phyloP scores from a whole-genome alignment of 2,113 vertebrate genomes.

The Leuciscus idus region DNA sequence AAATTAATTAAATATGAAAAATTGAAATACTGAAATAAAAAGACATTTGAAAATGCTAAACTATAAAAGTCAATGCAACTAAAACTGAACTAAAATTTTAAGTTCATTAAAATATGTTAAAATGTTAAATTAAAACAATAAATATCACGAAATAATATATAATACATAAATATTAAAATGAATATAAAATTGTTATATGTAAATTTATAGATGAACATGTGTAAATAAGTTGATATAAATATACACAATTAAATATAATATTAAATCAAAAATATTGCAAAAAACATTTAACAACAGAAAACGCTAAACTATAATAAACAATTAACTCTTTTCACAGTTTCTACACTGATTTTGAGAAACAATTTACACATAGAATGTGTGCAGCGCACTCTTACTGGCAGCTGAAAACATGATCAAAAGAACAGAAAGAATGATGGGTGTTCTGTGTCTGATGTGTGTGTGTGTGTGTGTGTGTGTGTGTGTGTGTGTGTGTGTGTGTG shows the following conservation, averaged over 20 bases:
- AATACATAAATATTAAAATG: not conserved
- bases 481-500: not conserved
- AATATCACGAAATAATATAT: not conserved
- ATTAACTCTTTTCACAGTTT: not conserved
- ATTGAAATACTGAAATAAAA: too few relatives aligned
- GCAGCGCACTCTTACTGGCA: not conserved
- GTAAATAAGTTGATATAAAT: not conserved
- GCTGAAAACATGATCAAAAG: not conserved
- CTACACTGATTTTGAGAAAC: not conserved
- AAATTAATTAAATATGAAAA: too few relatives aligned
- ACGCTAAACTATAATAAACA: not conserved
- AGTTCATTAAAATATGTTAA: not conserved
- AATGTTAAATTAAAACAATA: not conserved
- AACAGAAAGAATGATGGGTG: not conserved
- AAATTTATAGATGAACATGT: not conserved
- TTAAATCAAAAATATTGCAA: not conserved
- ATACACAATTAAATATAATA: not conserved
- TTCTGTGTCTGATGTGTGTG: too few relatives aligned
- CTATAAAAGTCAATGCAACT: not conserved
- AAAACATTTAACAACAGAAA: not conserved
- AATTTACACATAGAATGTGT: not conserved
- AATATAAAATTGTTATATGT: too few relatives aligned
- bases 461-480: too few relatives aligned
- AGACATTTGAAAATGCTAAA: not conserved
- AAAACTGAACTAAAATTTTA: not conserved